phyloP scores from a whole-genome alignment of 92 coral and sea anemone species.

The Paragorgia papillata region DNA sequence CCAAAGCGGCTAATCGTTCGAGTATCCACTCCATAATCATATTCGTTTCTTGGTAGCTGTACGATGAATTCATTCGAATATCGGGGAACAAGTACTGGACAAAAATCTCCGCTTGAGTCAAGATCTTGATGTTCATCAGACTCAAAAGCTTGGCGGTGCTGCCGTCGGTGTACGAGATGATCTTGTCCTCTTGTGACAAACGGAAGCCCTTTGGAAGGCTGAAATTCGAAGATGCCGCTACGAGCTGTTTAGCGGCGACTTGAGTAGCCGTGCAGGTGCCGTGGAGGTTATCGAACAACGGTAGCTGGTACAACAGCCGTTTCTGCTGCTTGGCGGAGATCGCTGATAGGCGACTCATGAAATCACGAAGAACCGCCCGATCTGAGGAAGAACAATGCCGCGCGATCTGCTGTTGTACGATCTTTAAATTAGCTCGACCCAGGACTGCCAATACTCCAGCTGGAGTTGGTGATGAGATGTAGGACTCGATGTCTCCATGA shows the following conservation, averaged over 20 bases:
- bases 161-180: conserved; percentile 43
- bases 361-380: background rate
- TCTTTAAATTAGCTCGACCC: conserved; percentile 1
- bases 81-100: conserved; percentile 50
- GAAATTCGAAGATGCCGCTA: conserved; percentile 4
- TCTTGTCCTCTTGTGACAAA: conserved; percentile 27
- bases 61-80: background rate
- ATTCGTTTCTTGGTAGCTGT: background rate
- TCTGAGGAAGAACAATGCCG: background rate
- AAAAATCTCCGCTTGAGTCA: conserved; percentile 52
- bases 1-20: conserved; percentile 43
- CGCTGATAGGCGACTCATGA: background rate
- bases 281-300: conserved; percentile 1
- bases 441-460: background rate
- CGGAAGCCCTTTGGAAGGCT: conserved; percentile 14
- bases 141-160: conserved; percentile 30
- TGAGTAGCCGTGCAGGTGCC: conserved; percentile 12
- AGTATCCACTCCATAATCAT: conserved; percentile 76
- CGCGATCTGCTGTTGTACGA: conserved; percentile 34
- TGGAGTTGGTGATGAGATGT: conserved; percentile 66
- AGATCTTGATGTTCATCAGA: conserved; percentile 27
- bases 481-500: conserved; percentile 58
- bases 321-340: conserved; percentile 42
- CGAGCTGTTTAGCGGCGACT: background rate
- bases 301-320: conserved; percentile 28